Base-by-base conservation (phyloP, 2,797 vertebrate genomes). In the Sebastes cheni region DNA sequence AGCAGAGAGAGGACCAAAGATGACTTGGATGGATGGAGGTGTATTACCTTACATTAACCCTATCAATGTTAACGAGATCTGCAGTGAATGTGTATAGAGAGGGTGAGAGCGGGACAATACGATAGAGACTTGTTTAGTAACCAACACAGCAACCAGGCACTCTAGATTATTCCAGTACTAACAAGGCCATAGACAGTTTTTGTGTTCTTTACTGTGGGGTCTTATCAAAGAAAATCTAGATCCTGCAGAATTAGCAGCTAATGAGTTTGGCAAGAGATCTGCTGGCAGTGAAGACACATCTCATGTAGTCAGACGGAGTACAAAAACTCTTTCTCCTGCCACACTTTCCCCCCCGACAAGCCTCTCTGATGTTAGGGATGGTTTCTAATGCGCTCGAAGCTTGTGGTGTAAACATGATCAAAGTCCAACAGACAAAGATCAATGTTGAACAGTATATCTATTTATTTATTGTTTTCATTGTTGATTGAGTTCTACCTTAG, bases 1-100 rank as follows among this genome's bases (percentile, higher is more conserved):
- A 94, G 92, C 92, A 86, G 67, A 88, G 75, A 88, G 83, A 66
- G 77, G 67, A 88, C 82, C 88, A 81, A 84, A 88, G 90, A 91
- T 65, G 90, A 82, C 87, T 90, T 75, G 85, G 87, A 78, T 88
- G 89, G 90, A 90, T 66, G 67, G 73, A 86, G 85, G 67, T 81
- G 88, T 87, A 93, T 94, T 91, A 71, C 64, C 83, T 94, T 93
- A 91, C 92, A 78, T 89, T 91, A 88, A 93, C 86, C 80, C 87
- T 67, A 72, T 84, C 86, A 86, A 74, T 79, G 75, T 80, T 74
- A 88, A 82, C 71, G 72, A 81, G 78, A 78, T 65, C 32, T 81
- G 72, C 23, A 29, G 76, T 80, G 64, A 85, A 84, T 76, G 60
- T 84, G 73, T 79, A n/a, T 34, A 68, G 68, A 74, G 65, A 68